Conservation (phyloP, 2,797 vertebrate genomes). For the Oreortyx pictus region DNA sequence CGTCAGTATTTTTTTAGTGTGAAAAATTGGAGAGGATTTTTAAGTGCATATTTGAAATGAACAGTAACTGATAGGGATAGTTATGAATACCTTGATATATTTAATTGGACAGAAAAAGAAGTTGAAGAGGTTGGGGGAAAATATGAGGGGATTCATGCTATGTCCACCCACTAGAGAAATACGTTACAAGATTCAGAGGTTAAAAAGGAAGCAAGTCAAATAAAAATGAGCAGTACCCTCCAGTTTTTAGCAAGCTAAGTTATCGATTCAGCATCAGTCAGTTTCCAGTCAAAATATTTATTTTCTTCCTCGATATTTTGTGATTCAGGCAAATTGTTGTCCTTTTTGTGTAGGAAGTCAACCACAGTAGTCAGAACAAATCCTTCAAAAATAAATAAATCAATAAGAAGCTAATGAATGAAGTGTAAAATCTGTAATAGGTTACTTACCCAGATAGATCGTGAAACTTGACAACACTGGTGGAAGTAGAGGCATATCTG, state of each 20-base stretch:
- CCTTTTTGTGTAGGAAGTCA: not conserved
- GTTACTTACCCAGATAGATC: not conserved
- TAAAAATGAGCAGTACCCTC: not conserved
- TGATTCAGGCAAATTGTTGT: not conserved
- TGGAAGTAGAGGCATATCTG: not conserved
- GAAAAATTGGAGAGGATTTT: not conserved
- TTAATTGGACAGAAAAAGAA: not conserved
- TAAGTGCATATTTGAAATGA: not conserved
- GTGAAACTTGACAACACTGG: not conserved
- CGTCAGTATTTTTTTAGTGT: not conserved
- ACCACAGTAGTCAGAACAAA: not conserved
- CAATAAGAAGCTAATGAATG: not conserved
- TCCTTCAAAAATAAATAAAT: not conserved
- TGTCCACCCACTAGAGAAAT: not conserved
- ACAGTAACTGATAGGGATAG: not conserved
- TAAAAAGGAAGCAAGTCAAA: not conserved
- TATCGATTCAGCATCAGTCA: not conserved
- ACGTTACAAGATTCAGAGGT: not conserved
- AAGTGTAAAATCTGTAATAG: not conserved
- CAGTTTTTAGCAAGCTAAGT: not conserved
- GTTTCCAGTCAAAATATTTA: not conserved
- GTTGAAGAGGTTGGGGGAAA: not conserved
- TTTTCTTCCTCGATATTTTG: not conserved
- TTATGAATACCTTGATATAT: not conserved
- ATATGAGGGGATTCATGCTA: not conserved